phyloP scores from a whole-genome alignment of 2,888 invertebrate species.

The Eudemis profundana region DNA sequence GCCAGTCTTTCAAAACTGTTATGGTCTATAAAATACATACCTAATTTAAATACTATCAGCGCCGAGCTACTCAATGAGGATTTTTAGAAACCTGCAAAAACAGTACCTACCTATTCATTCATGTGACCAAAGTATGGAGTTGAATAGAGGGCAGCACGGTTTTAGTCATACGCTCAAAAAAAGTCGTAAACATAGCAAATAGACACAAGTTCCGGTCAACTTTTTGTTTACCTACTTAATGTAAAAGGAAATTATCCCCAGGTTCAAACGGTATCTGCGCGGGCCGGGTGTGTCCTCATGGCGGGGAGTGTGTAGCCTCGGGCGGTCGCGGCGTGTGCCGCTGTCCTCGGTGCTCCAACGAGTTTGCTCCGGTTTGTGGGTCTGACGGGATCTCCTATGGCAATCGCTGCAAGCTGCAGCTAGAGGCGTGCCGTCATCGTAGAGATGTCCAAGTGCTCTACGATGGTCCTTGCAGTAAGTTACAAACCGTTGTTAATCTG shows the following conservation, averaged over 20 bases:
- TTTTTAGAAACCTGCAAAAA: no score
- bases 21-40: no score
- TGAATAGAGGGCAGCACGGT: no score
- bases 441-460: conserved; percentile 91
- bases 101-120: no score
- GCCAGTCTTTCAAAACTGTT: no score
- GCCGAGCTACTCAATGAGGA: no score
- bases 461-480: conserved; percentile 94
- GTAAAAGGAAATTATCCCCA: conserved; percentile 58
- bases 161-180: no score
- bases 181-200: no score
- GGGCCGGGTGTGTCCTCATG: conserved; percentile 90
- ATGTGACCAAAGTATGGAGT: no score
- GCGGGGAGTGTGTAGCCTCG: conserved; percentile 87
- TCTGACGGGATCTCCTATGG: conserved; percentile 93
- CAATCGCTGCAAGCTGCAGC: conserved; percentile 92
- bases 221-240: no score
- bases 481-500: background rate
- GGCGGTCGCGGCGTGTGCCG: conserved; percentile 92
- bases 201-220: no score
- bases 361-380: conserved; percentile 94
- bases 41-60: no score
- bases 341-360: conserved; percentile 93
- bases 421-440: conserved; percentile 91
- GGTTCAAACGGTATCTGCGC: conserved; percentile 89